Base-by-base conservation (phyloP, 2,113 vertebrate genomes). In the Menura novaehollandiae region DNA sequence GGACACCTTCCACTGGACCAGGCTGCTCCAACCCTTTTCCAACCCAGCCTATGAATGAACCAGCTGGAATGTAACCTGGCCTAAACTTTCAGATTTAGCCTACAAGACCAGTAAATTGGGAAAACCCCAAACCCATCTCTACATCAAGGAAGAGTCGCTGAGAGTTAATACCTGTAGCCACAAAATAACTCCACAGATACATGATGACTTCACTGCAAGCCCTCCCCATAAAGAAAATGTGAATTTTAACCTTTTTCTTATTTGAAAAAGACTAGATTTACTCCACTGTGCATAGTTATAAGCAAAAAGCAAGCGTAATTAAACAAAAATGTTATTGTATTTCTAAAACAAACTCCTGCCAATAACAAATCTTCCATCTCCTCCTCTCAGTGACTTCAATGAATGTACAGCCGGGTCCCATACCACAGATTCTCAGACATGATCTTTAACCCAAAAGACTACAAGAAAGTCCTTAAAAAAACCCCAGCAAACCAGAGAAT, bases 241-340 rank as follows among this genome's bases (percentile, higher is more conserved):
- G 63, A 72, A 89, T 96, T 95, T 85, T 93, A 93, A 96, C 87
- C 75, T 95, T 85, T 68, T 47, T 80, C 88, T 95, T 62, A 20
- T 75, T 53, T 41, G 58, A 60, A 91, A 92, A 95, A 93, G 83
- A 53, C 44, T 55, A 63, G 74, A 95, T 87, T 78, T 93, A 64
- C 46, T 84, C 59, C 81, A 37, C 37, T 73, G 46, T 75, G 41
- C 47, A 83, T 10, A 83, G 52, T 28, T 91, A 52, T 37, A 91
- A 89, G 53, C 59, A 92, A 75, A 94, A 72, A 68, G 72, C 43
- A 63, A 94, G 32, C 33, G 35, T 32, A 76, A 78, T 72, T 77
- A 82, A 85, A 71, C 67, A 85, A 63, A 94, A 97, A 81, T 55
- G 76, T 79, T 51, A 55, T 7, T 85, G 49, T 46, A 72, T 83